Percentiles rank a stretch among this genome's conserved stretches.
phyloP scores from a whole-genome alignment of 2,888 invertebrate genomes.

The Cephus rjabovi region DNA sequence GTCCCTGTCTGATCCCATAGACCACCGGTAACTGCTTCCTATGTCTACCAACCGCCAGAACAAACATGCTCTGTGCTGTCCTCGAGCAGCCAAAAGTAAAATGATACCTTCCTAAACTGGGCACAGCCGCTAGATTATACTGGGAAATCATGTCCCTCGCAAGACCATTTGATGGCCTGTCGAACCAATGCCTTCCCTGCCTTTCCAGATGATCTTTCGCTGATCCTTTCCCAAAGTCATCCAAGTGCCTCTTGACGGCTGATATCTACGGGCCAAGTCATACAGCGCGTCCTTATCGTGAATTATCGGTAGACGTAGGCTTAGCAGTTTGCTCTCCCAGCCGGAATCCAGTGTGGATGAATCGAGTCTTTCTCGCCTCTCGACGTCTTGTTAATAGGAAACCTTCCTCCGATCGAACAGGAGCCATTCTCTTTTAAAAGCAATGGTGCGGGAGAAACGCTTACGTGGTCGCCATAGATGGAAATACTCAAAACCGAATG shows the following conservation, averaged over 20 bases:
- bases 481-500: background rate
- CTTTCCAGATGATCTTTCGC: no score
- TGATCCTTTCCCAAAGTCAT: background rate
- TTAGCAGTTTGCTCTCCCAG: background rate
- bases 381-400: background rate
- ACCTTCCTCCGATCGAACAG: background rate
- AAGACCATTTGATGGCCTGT: no score
- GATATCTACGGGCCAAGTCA: background rate
- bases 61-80: background rate
- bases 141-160: background rate
- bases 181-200: no score
- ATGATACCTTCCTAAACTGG: background rate
- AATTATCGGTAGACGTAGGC: background rate
- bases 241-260: background rate
- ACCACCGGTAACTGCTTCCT: slow-evolving; percentile 4
- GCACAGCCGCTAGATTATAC: background rate
- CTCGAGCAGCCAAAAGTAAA: background rate
- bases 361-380: background rate
- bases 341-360: background rate
- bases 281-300: background rate
- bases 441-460: background rate
- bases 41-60: slow-evolving; percentile 2
- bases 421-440: background rate
- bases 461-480: background rate
- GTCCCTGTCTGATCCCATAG: slow-evolving; percentile 3